Evolutionary conservation across 2,888 invertebrate genomes (phyloP).

Genomic region (Chrysopilus asiliformis): DNA sequence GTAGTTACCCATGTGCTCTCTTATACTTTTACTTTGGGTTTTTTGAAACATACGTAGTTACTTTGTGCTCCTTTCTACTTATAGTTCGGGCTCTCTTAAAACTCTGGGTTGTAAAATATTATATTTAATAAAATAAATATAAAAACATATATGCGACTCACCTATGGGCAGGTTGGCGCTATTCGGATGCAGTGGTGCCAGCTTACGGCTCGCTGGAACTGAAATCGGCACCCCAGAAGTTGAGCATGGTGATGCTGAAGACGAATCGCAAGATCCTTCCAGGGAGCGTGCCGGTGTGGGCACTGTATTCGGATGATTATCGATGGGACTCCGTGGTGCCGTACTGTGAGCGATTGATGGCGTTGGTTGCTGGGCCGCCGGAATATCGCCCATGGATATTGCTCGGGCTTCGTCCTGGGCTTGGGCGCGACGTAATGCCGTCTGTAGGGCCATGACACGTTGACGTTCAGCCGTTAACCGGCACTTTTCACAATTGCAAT

Average conservation of each 20-base stretch:
- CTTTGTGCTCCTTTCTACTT: no score
- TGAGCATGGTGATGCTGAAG: slow-evolving; percentile 46
- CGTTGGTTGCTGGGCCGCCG: slow-evolving; percentile 10
- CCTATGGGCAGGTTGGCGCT: slow-evolving; percentile 17
- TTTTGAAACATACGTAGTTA: no score
- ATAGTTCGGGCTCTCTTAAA: no score
- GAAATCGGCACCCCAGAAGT: slow-evolving; percentile 34
- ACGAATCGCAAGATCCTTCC: slow-evolving; percentile 44
- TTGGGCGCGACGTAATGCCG: slow-evolving; percentile 68
- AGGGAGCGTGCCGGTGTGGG: slow-evolving; percentile 34
- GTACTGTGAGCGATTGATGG: slow-evolving; percentile 24
- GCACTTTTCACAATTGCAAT: slow-evolving; percentile 78
- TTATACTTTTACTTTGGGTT: no score
- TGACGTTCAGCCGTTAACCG: slow-evolving; percentile 75
- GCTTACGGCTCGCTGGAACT: slow-evolving; percentile 35
- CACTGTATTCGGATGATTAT: slow-evolving; percentile 30
- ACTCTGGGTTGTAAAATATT: no score
- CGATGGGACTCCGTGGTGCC: slow-evolving; percentile 16
- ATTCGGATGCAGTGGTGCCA: slow-evolving; percentile 38
- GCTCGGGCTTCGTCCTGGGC: slow-evolving; percentile 67
- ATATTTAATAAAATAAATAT: no score
- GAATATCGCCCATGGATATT: slow-evolving; percentile 38
- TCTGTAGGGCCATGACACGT: slow-evolving; percentile 79
- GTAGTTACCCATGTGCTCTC: no score
- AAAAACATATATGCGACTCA: slow-evolving; percentile 1